Evolutionary conservation across 1,140 invertebrate genomes (phyloP), one percentile per base, ranked within the genome.

Genomic region (Argopecten irradians): DNA sequence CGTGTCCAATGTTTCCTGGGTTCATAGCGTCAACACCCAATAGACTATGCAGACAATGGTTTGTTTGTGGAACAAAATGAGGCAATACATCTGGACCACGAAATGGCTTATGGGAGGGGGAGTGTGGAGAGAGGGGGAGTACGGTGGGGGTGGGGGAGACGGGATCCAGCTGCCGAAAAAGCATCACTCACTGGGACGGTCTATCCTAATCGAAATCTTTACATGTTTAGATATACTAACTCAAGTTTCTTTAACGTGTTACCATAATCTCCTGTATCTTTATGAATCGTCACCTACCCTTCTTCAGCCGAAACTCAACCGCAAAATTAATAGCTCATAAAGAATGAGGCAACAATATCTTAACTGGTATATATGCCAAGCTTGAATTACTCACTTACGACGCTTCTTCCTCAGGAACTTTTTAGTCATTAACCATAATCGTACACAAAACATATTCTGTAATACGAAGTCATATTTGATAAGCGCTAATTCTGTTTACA

Each of bases 41-140:
- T 71, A 71, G 55, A 28, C 55, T n/a, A 16, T n/a, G n/a, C 55
- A 71, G 55, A 71, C 55, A 71, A 71, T 71, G 55, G 55, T 71
- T 71, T 71, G 55, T 71, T 71, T 71, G 55, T 71, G 55, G 55
- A 71, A 28, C 55, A 28, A n/a, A 28, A 71, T n/a, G 55, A 71
- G 55, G 55, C 5, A 71, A 71, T 16, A 71, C 55, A 71, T 71
- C 55, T 71, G 55, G 55, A 71, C 22, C 55, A 71, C 55, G 55
- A 71, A 28, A 71, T 71, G 1, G 55, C 55, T 71, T n/a, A n/a
- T n/a, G n/a, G n/a, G n/a, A n/a, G 55, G 22, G n/a, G 55, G 55
- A 71, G n/a, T n/a, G n/a, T n/a, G n/a, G n/a, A n/a, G n/a, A n/a
- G n/a, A n/a, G n/a, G n/a, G n/a, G n/a, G n/a, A n/a, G n/a, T n/a